These are phyloP conservation scores for Pemphredon lugubris DNA, from an alignment of 2,888 invertebrate genomes.

Conservation along the genomic window DNA sequence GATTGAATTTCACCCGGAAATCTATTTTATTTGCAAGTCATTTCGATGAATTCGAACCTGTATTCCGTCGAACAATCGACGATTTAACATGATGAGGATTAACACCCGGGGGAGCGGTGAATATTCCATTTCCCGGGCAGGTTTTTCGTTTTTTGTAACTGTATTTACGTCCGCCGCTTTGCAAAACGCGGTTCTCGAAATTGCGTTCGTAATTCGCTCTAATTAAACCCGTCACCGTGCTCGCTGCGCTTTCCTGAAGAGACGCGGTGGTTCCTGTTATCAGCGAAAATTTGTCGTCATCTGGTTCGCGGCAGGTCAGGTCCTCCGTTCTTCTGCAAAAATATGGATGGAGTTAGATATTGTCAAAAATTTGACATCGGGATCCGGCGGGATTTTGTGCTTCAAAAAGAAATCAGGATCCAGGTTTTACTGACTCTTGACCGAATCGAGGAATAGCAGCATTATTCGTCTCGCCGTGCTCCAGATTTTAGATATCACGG, in stretches of 20 bases:
- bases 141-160: conserved; percentile 59
- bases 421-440: conserved; percentile 51
- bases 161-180: conserved; percentile 46
- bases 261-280: conserved; percentile 56
- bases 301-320: conserved; percentile 44
- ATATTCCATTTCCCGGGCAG: conserved; percentile 56
- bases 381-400: too few relatives aligned
- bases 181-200: conserved; percentile 50
- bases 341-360: conserved; percentile 6
- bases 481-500: conserved; percentile 58
- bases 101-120: conserved; percentile 69
- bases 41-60: conserved; percentile 54
- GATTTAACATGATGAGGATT: conserved; percentile 70
- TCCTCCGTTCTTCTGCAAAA: conserved; percentile 47
- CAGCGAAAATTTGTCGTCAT: conserved; percentile 62
- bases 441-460: conserved; percentile 40
- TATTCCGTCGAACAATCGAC: conserved; percentile 63
- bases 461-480: conserved; percentile 43
- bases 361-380: too few relatives aligned
- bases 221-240: conserved; percentile 41
- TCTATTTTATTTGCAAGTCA: background rate
- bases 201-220: conserved; percentile 39
- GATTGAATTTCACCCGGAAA: too few relatives aligned
- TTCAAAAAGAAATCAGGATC: too few relatives aligned
- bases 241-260: conserved; percentile 51